Evolutionary conservation across 2,888 invertebrate species (phyloP).

Genomic region (Nymphalis polychloros): DNA sequence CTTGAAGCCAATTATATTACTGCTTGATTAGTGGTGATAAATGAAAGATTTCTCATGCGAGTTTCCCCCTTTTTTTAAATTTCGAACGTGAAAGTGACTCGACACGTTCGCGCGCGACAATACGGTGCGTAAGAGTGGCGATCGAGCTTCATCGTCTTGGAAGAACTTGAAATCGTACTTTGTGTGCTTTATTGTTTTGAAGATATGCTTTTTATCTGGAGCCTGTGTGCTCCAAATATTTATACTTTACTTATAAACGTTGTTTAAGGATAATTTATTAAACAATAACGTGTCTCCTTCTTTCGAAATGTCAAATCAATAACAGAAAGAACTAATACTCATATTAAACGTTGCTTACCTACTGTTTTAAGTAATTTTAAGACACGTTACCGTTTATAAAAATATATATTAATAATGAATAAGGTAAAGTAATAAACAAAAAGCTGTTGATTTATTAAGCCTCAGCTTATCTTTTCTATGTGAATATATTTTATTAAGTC

Average conservation of each 20-base stretch:
- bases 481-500: too few species aligned
- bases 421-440: too few species aligned
- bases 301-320: too few species aligned
- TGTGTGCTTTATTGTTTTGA: slow-evolving; percentile 19
- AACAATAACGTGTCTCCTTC: too few species aligned
- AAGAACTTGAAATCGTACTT: slow-evolving; percentile 23
- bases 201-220: slow-evolving; percentile 8
- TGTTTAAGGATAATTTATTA: not conserved
- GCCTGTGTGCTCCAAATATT: not conserved
- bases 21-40: slow-evolving; percentile 51
- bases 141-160: slow-evolving; percentile 26
- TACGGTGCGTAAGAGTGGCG: slow-evolving; percentile 60
- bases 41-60: slow-evolving; percentile 54
- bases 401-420: too few species aligned
- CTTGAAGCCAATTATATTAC: slow-evolving; percentile 49
- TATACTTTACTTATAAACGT: not conserved
- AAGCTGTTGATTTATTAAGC: too few species aligned
- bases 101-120: slow-evolving; percentile 68
- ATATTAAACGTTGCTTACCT: too few species aligned
- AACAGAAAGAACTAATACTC: too few species aligned
- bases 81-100: slow-evolving; percentile 67
- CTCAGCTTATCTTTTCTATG: too few species aligned
- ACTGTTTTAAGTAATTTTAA: too few species aligned
- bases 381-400: too few species aligned
- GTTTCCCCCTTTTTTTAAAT: slow-evolving; percentile 61